These are phyloP conservation scores for Torymus aiolomorphi DNA, from an alignment of 2,888 invertebrate genomes.

Conservation along the genomic window DNA sequence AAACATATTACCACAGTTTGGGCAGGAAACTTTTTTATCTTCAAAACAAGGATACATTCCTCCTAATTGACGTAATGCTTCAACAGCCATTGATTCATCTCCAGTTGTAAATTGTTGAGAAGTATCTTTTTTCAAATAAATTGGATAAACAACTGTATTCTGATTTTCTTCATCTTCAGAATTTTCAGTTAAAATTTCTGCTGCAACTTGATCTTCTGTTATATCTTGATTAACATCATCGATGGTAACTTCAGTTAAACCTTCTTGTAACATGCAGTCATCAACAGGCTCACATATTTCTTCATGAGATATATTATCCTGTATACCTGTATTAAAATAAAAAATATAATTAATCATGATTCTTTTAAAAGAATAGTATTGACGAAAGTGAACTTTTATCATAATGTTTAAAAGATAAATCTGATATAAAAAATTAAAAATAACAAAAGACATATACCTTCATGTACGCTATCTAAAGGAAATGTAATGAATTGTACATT, in stretches of 20 bases:
- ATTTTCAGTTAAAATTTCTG: constrained; percentile 66
- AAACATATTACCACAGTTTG: constrained; percentile 66
- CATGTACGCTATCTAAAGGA: constrained; percentile 66
- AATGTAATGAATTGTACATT: constrained; percentile 69
- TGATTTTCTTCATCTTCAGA: constrained; percentile 67
- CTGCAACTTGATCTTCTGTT: constrained; percentile 63
- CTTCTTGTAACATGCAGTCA: constrained; percentile 65
- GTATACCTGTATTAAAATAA: constrained; percentile 39
- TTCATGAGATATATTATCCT: constrained; percentile 66
- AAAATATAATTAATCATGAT: no score
- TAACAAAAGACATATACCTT: constrained; percentile 47
- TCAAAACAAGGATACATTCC: constrained; percentile 73
- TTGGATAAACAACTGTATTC: constrained; percentile 64
- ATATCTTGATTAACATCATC: constrained; percentile 56
- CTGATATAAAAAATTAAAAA: background rate
- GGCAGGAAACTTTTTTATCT: constrained; percentile 68
- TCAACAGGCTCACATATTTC: constrained; percentile 68
- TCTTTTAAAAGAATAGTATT: no score
- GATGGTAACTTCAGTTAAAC: constrained; percentile 62
- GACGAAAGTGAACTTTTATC: no score
- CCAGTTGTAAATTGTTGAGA: constrained; percentile 71
- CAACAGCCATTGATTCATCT: constrained; percentile 76
- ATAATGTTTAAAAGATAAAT: no score
- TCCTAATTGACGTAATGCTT: constrained; percentile 75
- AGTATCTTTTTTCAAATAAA: constrained; percentile 70